phyloP scores from a whole-genome alignment of 1,140 invertebrate species.

The Drosophila pruinosa region DNA sequence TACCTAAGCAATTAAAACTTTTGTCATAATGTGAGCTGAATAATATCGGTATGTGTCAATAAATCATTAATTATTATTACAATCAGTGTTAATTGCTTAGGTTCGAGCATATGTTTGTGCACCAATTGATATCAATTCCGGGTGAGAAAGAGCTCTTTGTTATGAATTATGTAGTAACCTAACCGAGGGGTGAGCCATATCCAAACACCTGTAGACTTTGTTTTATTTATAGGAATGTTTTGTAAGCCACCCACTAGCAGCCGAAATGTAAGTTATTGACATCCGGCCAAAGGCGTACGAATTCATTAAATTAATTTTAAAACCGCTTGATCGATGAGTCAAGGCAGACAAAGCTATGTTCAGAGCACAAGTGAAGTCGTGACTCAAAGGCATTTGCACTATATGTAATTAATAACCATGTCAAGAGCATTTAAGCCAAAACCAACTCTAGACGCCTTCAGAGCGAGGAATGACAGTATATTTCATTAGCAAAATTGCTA shows the following conservation, averaged over 20 bases:
- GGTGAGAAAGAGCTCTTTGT: background rate
- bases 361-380: background rate
- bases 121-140: background rate
- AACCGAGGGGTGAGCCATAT: background rate
- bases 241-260: background rate
- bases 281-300: background rate
- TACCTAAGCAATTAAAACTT: background rate
- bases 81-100: background rate
- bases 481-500: conserved; percentile 48
- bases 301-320: conserved; percentile 36
- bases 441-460: background rate
- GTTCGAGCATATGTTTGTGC: background rate
- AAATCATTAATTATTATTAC: background rate
- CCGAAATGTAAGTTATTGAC: conserved; percentile 26
- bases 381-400: background rate
- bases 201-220: background rate
- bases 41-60: background rate
- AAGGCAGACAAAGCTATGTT: background rate
- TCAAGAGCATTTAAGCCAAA: conserved; percentile 18
- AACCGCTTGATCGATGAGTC: conserved; percentile 31
- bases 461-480: background rate
- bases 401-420: conserved; percentile 41
- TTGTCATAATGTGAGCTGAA: background rate
- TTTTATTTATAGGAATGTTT: background rate
- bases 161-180: background rate